phyloP scores from a whole-genome alignment of 2,888 invertebrate species.

The Cheilosia pagana region DNA sequence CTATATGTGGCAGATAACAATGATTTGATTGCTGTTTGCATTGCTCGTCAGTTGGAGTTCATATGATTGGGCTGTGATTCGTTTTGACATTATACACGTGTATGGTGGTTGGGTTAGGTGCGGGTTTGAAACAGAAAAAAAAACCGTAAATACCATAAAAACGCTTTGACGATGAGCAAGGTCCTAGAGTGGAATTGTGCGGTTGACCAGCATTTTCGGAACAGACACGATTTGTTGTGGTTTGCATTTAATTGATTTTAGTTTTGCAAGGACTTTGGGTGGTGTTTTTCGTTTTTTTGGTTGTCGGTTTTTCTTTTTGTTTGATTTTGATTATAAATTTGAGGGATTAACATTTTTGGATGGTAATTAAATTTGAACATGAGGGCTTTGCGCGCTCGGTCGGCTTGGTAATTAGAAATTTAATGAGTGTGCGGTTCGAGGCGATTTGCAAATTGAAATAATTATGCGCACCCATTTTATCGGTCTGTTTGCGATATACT shows the following conservation, averaged over 20 bases:
- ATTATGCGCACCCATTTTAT: not conserved
- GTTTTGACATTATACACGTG: not conserved
- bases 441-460: conserved; percentile 30
- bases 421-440: conserved; percentile 27
- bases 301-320: not conserved
- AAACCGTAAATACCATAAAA: not conserved
- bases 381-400: conserved; percentile 1
- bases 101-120: not conserved
- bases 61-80: conserved; percentile 44
- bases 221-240: conserved; percentile 60
- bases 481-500: no score
- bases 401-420: not conserved
- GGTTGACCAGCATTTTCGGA: conserved; percentile 52
- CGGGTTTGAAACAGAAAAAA: not conserved
- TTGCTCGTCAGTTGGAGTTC: conserved; percentile 47
- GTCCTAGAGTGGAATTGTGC: conserved; percentile 41
- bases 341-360: conserved; percentile 26
- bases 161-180: not conserved
- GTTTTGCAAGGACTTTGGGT: conserved; percentile 19
- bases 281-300: not conserved
- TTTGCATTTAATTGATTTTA: conserved; percentile 53
- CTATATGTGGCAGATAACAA: conserved; percentile 22
- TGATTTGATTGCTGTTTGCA: conserved; percentile 57
- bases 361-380: conserved; percentile 41
- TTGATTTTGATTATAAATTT: conserved; percentile 28